Base-by-base conservation (phyloP, 2,797 vertebrate species). In the Falco novaeseelandiae region DNA sequence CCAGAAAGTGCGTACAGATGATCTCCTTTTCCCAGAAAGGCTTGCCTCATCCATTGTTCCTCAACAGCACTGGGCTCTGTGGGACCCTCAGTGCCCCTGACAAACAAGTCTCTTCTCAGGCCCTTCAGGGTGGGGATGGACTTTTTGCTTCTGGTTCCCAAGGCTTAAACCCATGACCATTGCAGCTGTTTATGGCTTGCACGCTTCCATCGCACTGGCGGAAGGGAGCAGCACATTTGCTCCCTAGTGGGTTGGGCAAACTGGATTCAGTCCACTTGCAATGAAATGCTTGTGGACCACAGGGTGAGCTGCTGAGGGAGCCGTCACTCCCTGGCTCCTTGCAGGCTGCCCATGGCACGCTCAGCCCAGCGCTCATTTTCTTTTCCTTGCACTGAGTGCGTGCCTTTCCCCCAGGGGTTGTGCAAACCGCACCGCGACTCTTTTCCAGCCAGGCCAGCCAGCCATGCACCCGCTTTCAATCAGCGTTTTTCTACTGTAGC, bases 381-480 rank as follows among this genome's bases (percentile, higher is more conserved):
- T 80, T 84, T 73, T 34, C 49, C 70, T 89, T 72, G 11, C 23
- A 3, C 14, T 10, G 80, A 49, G 62, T n/a, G n/a, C 21, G 6
- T 5, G 25, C 34, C 62, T 76, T 80, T 87, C 40, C 62, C 61
- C 30, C 44, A 40, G 36, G 36, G 23, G 67, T 83, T 93, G 58
- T 38, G 48, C 70, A 90, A 92, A 94, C 42, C 46, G 62, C 54
- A n/a, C 46, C 13, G 2, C 27, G 63, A 70, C 26, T 58, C 67
- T 83, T 91, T 92, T 86, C 70, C 86, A 85, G 90, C 46, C 1
- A 38, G 9, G 40, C 32, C 78, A 83, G 88, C 46, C 74, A 93
- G 49, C 54, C 3, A 0, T 36, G 26, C 84, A 91, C 94, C 91
- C 97, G 93, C 12, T 96, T 97, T 96, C 4, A 12, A 94, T 96